Percentiles rank a stretch among this genome's conserved stretches.
Evolutionary conservation across 1,140 invertebrate genomes (phyloP).

Genomic region (Bombyx mandarina): DNA sequence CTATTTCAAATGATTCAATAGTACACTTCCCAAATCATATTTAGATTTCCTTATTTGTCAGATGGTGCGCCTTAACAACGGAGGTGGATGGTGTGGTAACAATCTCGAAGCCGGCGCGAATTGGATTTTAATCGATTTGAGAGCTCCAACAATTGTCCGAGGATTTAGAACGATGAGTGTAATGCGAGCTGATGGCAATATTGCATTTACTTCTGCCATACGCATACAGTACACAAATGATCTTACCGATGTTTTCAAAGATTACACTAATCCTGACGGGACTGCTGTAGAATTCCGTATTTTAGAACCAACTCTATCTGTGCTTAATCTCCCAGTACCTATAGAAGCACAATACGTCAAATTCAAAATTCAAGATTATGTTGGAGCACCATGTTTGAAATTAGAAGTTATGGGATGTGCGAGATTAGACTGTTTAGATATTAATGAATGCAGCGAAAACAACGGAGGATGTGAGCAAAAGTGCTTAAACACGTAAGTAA

Average conservation of each 20-base stretch:
- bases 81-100: constrained; percentile 91
- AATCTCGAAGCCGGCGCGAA: constrained; percentile 86
- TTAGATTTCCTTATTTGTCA: constrained; percentile 33
- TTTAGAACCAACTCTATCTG: constrained; percentile 87
- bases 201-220: constrained; percentile 90
- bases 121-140: constrained; percentile 90
- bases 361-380: constrained; percentile 91
- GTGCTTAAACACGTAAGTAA: constrained; percentile 84
- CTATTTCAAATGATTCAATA: neutral
- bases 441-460: constrained; percentile 90
- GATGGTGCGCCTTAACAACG: constrained; percentile 85
- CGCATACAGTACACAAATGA: constrained; percentile 91
- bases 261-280: constrained; percentile 92
- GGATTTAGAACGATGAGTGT: constrained; percentile 93
- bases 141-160: constrained; percentile 90
- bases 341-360: constrained; percentile 92
- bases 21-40: neutral
- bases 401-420: constrained; percentile 95
- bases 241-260: constrained; percentile 89
- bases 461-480: constrained; percentile 97
- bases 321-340: constrained; percentile 90
- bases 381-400: constrained; percentile 89
- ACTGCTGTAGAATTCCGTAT: constrained; percentile 94
- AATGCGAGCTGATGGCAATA: constrained; percentile 80
- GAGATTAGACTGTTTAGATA: constrained; percentile 89